phyloP scores from a whole-genome alignment of 2,113 vertebrate genomes.

The Turdus rufiventris region DNA sequence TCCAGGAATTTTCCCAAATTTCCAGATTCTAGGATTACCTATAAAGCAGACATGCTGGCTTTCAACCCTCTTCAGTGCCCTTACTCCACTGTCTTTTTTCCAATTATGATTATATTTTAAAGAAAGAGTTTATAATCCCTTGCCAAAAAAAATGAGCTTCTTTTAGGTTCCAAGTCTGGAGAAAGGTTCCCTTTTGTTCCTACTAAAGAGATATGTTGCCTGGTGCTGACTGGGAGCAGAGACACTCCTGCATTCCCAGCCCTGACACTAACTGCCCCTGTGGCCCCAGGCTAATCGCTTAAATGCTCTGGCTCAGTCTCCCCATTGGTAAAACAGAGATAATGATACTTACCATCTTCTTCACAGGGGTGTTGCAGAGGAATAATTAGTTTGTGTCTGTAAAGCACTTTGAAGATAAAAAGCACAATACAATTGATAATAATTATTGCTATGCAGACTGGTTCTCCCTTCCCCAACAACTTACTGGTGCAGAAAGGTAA shows the following conservation, averaged over 20 bases:
- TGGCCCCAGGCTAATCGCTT: constrained; percentile 30
- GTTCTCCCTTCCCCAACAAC: constrained; percentile 32
- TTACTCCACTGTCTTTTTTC: constrained; percentile 13
- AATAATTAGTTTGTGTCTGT: constrained; percentile 69
- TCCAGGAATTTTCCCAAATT: constrained; percentile 21
- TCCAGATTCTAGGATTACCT: background rate
- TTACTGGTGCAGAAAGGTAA: constrained; percentile 9
- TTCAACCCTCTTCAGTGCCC: background rate
- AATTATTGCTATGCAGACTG: constrained; percentile 57
- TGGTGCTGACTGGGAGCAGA: constrained; percentile 59
- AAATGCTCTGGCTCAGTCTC: constrained; percentile 63
- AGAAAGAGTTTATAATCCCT: constrained; percentile 53
- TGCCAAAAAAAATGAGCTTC: constrained; percentile 41
- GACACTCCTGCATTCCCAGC: constrained; percentile 57
- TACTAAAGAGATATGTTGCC: constrained; percentile 51
- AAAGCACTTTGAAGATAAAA: constrained; percentile 69
- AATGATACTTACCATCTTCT: constrained; percentile 65
- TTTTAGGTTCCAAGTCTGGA: constrained; percentile 64
- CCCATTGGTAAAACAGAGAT: constrained; percentile 61
- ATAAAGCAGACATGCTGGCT: background rate
- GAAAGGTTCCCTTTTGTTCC: constrained; percentile 67
- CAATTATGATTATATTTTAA: constrained; percentile 56
- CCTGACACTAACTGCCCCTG: constrained; percentile 16
- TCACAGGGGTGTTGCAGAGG: constrained; percentile 59
- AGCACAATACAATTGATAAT: constrained; percentile 67